A percentile compares a stretch with the other conserved stretches of the same genome.
These are phyloP conservation scores for Clitarchus hookeri DNA, from an alignment of 2,888 invertebrate species.

Conservation along the genomic window DNA sequence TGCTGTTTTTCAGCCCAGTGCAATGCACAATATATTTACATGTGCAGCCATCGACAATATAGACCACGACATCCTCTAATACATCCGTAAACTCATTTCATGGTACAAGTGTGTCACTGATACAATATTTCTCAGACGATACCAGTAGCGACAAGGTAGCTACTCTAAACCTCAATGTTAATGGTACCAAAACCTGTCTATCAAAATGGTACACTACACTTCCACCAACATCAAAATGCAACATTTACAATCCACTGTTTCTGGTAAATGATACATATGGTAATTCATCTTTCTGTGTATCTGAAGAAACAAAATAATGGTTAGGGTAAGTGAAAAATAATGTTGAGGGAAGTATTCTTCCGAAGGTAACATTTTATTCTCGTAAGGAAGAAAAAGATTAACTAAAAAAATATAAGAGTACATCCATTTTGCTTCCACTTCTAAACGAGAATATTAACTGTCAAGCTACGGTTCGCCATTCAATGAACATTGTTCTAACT, in stretches of 20 bases:
- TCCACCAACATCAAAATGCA: background rate
- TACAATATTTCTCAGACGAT: background rate
- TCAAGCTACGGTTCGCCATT: too few species aligned
- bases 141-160: background rate
- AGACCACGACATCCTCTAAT: constrained; percentile 20
- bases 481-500: too few species aligned
- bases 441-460: too few species aligned
- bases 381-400: too few species aligned
- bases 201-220: constrained; percentile 21
- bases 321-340: too few species aligned
- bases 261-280: too few species aligned
- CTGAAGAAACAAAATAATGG: too few species aligned
- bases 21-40: constrained; percentile 25
- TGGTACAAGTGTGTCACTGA: constrained; percentile 19
- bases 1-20: background rate
- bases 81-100: constrained; percentile 28
- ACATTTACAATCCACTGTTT: constrained; percentile 11
- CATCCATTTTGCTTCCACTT: too few species aligned
- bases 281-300: background rate
- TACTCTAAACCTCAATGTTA: background rate
- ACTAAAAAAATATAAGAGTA: too few species aligned
- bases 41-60: constrained; percentile 26
- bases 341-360: too few species aligned
- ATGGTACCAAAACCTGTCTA: background rate
- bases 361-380: too few species aligned